These are phyloP conservation scores for Myotis planiceps DNA, from an alignment of 2,797 vertebrate species.

Conservation along the genomic window DNA sequence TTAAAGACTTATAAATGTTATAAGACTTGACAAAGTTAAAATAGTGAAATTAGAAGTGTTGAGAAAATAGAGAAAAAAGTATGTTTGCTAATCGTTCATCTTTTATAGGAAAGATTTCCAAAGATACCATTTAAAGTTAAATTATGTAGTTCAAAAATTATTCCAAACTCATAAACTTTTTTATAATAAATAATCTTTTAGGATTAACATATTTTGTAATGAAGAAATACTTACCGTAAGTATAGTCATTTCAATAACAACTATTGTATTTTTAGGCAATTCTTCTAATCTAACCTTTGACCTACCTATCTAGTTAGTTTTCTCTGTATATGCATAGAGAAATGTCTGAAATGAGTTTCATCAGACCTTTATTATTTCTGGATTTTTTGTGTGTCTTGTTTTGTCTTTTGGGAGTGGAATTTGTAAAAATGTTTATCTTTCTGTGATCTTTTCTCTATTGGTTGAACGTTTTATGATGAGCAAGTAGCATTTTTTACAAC, in stretches of 20 bases:
- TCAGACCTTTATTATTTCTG: not conserved
- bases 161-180: not conserved
- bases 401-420: not conserved
- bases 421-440: not conserved
- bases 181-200: slow-evolving; percentile 11
- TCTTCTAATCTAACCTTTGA: not conserved
- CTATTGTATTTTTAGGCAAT: not conserved
- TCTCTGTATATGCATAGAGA: not conserved
- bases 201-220: not conserved
- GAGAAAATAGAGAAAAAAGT: not conserved
- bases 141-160: not conserved
- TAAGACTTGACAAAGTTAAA: slow-evolving; percentile 43
- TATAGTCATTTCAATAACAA: not conserved
- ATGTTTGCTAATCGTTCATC: not conserved
- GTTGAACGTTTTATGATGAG: slow-evolving; percentile 21
- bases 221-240: not conserved
- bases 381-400: not conserved
- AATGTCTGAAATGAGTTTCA: not conserved
- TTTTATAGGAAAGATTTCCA: slow-evolving; percentile 24
- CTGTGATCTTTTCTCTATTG: not conserved
- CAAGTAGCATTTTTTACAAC: slow-evolving; percentile 3
- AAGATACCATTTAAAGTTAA: not conserved
- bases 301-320: not conserved
- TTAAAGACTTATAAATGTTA: not conserved
- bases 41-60: not conserved